Evolutionary conservation across 2,797 vertebrate species (phyloP).

Genomic region (Meriones psammophilus): DNA sequence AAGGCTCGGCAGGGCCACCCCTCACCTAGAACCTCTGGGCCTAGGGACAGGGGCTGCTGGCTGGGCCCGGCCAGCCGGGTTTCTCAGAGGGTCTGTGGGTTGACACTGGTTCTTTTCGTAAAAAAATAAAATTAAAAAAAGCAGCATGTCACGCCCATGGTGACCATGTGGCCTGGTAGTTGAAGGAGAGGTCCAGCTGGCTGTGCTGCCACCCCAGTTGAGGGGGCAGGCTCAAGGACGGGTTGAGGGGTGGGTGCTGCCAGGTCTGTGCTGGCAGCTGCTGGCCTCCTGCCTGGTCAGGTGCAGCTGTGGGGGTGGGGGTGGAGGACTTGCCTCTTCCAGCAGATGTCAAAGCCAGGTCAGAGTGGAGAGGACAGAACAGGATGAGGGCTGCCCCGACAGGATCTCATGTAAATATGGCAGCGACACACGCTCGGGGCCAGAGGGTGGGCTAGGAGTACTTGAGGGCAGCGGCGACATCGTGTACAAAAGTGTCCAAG

Average conservation of each 20-base stretch:
- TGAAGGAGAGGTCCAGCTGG: constrained; percentile 43
- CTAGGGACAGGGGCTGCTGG: constrained; percentile 77
- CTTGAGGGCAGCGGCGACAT: constrained; percentile 56
- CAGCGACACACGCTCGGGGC: constrained; percentile 73
- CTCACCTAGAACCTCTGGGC: constrained; percentile 56
- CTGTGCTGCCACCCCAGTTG: constrained; percentile 18
- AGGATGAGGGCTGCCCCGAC: constrained; percentile 37
- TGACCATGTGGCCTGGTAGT: constrained; percentile 81
- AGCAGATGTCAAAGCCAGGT: constrained; percentile 66
- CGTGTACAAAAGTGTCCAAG: constrained; percentile 85
- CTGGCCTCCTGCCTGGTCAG: constrained; percentile 15
- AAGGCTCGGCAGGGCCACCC: constrained; percentile 45
- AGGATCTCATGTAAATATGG: constrained; percentile 76
- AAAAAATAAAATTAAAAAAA: constrained; percentile 87
- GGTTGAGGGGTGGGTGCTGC: not conserved
- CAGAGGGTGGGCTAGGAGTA: constrained; percentile 45
- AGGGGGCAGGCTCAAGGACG: not conserved
- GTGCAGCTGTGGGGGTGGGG: constrained; percentile 15
- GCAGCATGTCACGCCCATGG: constrained; percentile 83
- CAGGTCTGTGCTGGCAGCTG: not conserved
- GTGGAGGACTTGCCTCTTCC: constrained; percentile 34
- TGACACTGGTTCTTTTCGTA: constrained; percentile 85
- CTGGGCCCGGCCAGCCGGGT: constrained; percentile 81
- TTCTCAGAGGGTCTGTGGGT: constrained; percentile 78
- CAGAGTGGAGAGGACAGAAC: constrained; percentile 23